Evolutionary conservation across 2,888 invertebrate species (phyloP).

Genomic region (Cataglyphis cursor): DNA sequence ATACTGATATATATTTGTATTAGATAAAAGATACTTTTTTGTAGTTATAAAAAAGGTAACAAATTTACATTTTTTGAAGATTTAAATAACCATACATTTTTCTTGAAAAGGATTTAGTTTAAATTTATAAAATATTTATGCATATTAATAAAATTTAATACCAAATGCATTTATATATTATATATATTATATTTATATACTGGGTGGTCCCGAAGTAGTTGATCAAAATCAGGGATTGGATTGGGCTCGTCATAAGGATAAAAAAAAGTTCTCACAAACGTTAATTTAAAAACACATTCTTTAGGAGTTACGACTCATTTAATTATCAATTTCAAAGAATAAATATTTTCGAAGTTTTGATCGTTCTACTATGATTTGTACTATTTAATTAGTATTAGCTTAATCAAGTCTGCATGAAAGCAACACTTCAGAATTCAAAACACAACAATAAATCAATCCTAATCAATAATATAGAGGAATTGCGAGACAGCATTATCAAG

Average conservation of each 20-base stretch:
- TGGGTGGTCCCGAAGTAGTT: not conserved
- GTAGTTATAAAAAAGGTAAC: not conserved
- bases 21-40: not conserved
- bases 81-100: too few species aligned
- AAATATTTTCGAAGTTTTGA: too few species aligned
- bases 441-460: too few species aligned
- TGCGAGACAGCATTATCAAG: not conserved
- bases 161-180: too few species aligned
- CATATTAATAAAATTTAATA: too few species aligned
- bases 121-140: conserved; percentile 1
- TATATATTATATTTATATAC: not conserved
- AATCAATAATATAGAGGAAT: too few species aligned
- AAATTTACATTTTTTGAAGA: not conserved
- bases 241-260: not conserved
- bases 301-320: not conserved
- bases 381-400: too few species aligned
- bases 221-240: too few species aligned
- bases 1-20: conserved; percentile 27
- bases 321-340: too few species aligned
- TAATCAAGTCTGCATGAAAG: too few species aligned
- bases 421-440: too few species aligned
- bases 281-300: not conserved
- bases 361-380: too few species aligned
- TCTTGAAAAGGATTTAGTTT: not conserved
- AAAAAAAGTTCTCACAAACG: not conserved